phyloP scores from a whole-genome alignment of 2,888 invertebrate genomes.

The Drosophila cracens region DNA sequence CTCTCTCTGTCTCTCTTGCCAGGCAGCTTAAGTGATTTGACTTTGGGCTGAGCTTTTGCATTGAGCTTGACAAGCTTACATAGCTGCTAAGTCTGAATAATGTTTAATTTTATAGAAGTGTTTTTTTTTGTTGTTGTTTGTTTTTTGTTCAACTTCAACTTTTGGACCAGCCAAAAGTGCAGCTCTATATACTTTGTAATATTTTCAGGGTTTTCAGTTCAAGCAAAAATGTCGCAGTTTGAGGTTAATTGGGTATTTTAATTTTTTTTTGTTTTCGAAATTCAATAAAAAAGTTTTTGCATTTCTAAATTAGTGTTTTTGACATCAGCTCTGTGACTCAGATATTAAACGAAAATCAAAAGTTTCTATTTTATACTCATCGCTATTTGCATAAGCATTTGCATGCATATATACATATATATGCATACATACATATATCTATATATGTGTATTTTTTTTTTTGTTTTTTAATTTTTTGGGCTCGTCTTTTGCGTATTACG shows the following conservation, averaged over 20 bases:
- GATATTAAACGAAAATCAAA: slow-evolving; percentile 13
- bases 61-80: slow-evolving; percentile 33
- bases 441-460: neutral
- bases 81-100: slow-evolving; percentile 16
- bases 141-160: slow-evolving; percentile 19
- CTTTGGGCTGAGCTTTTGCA: slow-evolving; percentile 56
- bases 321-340: slow-evolving; percentile 56
- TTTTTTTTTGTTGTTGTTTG: slow-evolving; percentile 5
- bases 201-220: slow-evolving; percentile 47
- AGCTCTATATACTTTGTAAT: slow-evolving; percentile 27
- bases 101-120: slow-evolving; percentile 16
- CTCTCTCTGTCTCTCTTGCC: slow-evolving; percentile 5
- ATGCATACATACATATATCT: slow-evolving; percentile 11
- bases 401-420: slow-evolving; percentile 11
- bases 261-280: neutral
- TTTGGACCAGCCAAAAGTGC: slow-evolving; percentile 72
- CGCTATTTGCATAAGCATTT: slow-evolving; percentile 19
- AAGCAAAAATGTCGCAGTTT: slow-evolving; percentile 40
- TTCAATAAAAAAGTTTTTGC: slow-evolving; percentile 13
- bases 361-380: slow-evolving; percentile 50
- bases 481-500: slow-evolving; percentile 36
- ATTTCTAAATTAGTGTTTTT: slow-evolving; percentile 36
- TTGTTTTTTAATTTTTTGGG: slow-evolving; percentile 41
- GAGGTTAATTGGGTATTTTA: slow-evolving; percentile 35
- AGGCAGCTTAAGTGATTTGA: slow-evolving; percentile 66